Percentiles rank a stretch among this genome's conserved stretches.
Conservation (phyloP, 2,797 vertebrate species). For the Labroides dimidiatus region DNA sequence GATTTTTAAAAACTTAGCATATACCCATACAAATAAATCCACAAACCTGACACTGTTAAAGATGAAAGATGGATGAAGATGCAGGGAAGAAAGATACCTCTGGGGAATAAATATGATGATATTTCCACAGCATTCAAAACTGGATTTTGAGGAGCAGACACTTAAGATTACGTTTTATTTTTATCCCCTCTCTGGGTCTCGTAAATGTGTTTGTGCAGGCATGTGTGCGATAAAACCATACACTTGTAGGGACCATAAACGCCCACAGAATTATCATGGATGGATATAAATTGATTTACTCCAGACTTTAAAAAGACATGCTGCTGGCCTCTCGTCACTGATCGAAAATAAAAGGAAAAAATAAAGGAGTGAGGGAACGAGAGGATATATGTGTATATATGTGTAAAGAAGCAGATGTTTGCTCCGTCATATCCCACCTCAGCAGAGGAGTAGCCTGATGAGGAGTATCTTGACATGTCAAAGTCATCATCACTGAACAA, state of each 20-base stretch:
- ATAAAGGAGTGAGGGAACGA: background rate
- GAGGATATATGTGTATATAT: background rate
- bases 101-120: conserved; percentile 9
- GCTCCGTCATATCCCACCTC: conserved; percentile 88
- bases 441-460: conserved; percentile 96
- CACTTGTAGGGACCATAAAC: background rate
- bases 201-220: conserved; percentile 30
- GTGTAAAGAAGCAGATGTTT: conserved; percentile 15
- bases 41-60: conserved; percentile 9
- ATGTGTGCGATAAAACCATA: conserved; percentile 18
- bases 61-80: background rate
- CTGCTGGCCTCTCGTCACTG: conserved; percentile 22
- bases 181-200: conserved; percentile 26
- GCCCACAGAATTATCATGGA: conserved; percentile 40
- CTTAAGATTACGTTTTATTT: conserved; percentile 38
- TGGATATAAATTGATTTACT: conserved; percentile 34
- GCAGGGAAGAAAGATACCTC: conserved; percentile 1
- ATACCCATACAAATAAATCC: background rate
- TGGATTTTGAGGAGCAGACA: conserved; percentile 32
- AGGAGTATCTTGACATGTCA: conserved; percentile 97
- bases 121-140: conserved; percentile 16
- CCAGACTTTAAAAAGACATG: conserved; percentile 18
- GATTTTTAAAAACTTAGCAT: conserved; percentile 13
- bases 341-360: background rate
- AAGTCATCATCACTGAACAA: conserved; percentile 95